A percentile compares a stretch with the other conserved stretches of the same genome.
Conservation (phyloP, 2,888 invertebrate species). For the Aspidiotus destructor region DNA sequence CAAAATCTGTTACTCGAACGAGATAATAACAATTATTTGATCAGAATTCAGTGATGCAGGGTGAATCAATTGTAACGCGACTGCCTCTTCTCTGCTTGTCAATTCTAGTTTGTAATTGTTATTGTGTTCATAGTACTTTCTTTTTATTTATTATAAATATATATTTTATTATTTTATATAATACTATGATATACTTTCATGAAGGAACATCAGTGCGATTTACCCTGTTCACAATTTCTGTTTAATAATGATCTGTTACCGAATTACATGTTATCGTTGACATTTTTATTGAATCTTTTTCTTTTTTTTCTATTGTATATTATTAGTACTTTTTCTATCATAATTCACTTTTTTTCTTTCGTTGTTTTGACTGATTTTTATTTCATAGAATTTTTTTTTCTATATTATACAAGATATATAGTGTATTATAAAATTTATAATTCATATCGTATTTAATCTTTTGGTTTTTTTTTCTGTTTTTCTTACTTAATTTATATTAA, state of each 20-base stretch:
- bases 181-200: not conserved
- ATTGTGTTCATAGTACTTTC: not conserved
- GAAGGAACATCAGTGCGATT: not conserved
- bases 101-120: not conserved
- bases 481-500: not conserved
- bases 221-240: conserved; percentile 3
- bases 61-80: too few relatives aligned
- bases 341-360: conserved; percentile 8
- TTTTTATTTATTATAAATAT: not conserved
- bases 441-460: conserved; percentile 8
- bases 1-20: too few relatives aligned
- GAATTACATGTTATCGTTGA: not conserved
- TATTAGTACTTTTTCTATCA: not conserved
- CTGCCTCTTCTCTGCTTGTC: not conserved
- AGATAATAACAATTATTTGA: too few relatives aligned
- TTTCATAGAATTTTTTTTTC: not conserved
- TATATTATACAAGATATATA: not conserved
- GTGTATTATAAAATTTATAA: not conserved
- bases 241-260: conserved; percentile 16
- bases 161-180: too few relatives aligned
- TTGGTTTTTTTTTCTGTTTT: not conserved
- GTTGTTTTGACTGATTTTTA: conserved; percentile 15
- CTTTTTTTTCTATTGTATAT: not conserved
- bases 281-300: conserved; percentile 1
- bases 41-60: too few relatives aligned